A percentile compares a stretch with the other conserved stretches of the same genome.
These are phyloP conservation scores for Temnopleurus reevesii DNA, from an alignment of 53 echinoderm and acorn worm genomes.

Conservation along the genomic window DNA sequence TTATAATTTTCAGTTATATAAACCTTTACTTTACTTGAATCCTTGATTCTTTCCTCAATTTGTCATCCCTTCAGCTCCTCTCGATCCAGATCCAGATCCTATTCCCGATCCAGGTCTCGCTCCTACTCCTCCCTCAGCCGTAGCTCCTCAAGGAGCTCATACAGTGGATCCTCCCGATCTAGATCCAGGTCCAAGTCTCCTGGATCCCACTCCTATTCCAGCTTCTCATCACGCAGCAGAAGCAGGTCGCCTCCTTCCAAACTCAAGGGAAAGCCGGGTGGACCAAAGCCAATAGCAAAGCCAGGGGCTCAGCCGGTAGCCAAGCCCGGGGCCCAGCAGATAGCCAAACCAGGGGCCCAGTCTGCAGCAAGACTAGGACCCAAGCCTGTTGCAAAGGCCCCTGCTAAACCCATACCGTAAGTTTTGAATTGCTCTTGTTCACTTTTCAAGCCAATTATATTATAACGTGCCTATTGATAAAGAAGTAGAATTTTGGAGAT, in stretches of 20 bases:
- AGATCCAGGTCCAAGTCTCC: conserved; percentile 67
- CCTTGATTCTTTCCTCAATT: background rate
- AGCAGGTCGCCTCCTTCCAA: conserved; percentile 52
- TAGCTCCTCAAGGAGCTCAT: conserved; percentile 86
- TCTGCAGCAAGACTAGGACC: conserved; percentile 1
- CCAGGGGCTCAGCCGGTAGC: background rate
- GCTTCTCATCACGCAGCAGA: conserved; percentile 63
- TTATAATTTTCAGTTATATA: background rate
- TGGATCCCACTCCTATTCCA: conserved; percentile 66
- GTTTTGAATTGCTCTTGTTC: no score
- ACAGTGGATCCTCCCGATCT: conserved; percentile 72
- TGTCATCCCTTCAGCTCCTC: conserved; percentile 44
- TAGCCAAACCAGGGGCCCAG: conserved; percentile 9
- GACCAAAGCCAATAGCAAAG: background rate
- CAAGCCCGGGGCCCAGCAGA: conserved; percentile 7
- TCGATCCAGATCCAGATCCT: conserved; percentile 61
- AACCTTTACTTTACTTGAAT: background rate
- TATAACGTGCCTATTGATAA: no score
- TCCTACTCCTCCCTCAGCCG: conserved; percentile 88
- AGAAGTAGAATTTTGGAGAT: no score
- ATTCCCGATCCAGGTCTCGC: conserved; percentile 85
- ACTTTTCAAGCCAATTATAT: no score
- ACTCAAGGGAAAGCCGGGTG: conserved; percentile 25
- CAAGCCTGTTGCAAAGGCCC: background rate
- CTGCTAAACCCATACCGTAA: conserved; percentile 25